Base-by-base conservation (phyloP, 2,797 vertebrate genomes). In the Heterohyrax brucei region DNA sequence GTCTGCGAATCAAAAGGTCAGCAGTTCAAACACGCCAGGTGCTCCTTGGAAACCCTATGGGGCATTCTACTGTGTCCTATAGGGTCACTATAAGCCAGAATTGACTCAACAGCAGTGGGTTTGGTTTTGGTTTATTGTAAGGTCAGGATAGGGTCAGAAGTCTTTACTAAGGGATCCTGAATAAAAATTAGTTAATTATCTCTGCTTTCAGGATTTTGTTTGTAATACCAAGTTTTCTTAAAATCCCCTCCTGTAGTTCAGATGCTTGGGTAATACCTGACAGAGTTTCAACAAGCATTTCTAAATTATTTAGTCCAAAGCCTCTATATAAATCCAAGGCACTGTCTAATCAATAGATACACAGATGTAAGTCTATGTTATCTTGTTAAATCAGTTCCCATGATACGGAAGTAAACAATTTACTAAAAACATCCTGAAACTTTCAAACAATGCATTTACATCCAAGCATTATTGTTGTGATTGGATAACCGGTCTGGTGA, bases 391-490 rank as follows among this genome's bases (percentile, higher is more conserved):
- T 33, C 30, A 86, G 33, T 76, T 79, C 61, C 92, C 46, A 86
- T 26, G 39, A 91, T 4, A 39, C 4, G 48, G 48, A 73, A 56
- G 53, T 28, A 80, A 46, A 59, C 48, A 53, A 64, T 30, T 91
- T 85, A 56, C 72, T 82, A 61, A 79, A 92, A 94, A 89, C n/a
- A 89, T 62, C 33, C n/a, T 5, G 64, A 86, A 79, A n/a, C 4
- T 84, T 64, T 78, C 87, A 86, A 93, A 89, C 39, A 39, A 62
- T 26, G 22, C 53, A 28, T 66, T 94, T 87, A 80, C 72, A 95
- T 56, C 10, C 56, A 80, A 95, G 85, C 53, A 82, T 19, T 19
- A 90, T 10, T 44, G 44, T 44, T 85, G 44, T 79, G 64, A 72
- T 16, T 53, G 50, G 13, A 53, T 53, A 53, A 53, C 39, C 3